Evolutionary conservation across 2,113 vertebrate species (phyloP).

Genomic region (Paralichthys olivaceus): DNA sequence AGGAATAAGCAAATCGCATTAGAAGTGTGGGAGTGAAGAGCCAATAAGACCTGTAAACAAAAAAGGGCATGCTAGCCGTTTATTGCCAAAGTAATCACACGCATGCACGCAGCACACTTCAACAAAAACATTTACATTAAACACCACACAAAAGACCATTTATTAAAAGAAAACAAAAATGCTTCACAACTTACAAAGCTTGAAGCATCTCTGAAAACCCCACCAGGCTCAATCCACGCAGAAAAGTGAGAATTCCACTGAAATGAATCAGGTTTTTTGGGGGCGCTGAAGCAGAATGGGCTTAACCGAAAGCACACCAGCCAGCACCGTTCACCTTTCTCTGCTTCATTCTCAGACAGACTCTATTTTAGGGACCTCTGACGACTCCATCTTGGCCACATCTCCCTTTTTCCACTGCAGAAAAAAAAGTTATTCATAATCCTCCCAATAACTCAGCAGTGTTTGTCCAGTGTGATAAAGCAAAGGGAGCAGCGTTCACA

Average conservation of each 20-base stretch:
- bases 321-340: conserved; percentile 66
- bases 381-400: conserved; percentile 76
- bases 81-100: conserved; percentile 60
- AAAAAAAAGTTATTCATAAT: conserved; percentile 79
- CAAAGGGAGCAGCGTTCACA: conserved; percentile 65
- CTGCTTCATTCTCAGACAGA: conserved; percentile 67
- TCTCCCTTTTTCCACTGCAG: conserved; percentile 79
- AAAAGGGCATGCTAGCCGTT: conserved; percentile 49
- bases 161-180: conserved; percentile 77
- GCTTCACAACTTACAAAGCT: conserved; percentile 57
- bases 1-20: conserved; percentile 45
- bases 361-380: conserved; percentile 75
- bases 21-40: conserved; percentile 52
- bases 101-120: conserved; percentile 34
- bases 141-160: conserved; percentile 62
- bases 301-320: conserved; percentile 44
- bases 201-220: conserved; percentile 58
- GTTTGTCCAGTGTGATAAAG: conserved; percentile 74
- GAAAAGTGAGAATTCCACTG: conserved; percentile 52
- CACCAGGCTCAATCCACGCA: conserved; percentile 41
- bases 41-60: conserved; percentile 68
- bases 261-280: conserved; percentile 49
- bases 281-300: conserved; percentile 37
- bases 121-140: conserved; percentile 75
- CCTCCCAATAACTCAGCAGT: conserved; percentile 77